phyloP scores from a whole-genome alignment of 2,113 vertebrate genomes.

The Eptesicus fuscus region DNA sequence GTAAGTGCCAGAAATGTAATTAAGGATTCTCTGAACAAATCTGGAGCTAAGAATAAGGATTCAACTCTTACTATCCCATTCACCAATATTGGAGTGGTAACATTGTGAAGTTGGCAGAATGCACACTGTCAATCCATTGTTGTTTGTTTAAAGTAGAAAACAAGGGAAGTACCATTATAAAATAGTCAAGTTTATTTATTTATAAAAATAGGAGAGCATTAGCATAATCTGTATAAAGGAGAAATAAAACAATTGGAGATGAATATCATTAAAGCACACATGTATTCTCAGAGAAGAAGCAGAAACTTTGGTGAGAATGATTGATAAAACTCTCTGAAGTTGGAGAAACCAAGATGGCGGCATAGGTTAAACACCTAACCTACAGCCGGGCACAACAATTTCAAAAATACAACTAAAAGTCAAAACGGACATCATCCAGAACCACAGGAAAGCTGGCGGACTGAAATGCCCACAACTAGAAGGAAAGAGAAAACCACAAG shows the following conservation, averaged over 20 bases:
- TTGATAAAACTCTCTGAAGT: not conserved
- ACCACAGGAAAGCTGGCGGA: no score
- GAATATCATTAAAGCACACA: not conserved
- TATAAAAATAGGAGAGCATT: not conserved
- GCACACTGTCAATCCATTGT: not conserved
- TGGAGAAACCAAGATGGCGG: no score
- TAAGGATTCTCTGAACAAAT: not conserved
- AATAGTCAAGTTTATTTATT: not conserved
- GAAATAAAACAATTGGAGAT: not conserved
- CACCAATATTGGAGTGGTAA: not conserved
- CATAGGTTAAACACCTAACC: no score
- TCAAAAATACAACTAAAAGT: no score
- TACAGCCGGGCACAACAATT: no score
- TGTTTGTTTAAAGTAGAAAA: slow-evolving; percentile 35
- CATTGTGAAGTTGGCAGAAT: not conserved
- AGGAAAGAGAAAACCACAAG: no score
- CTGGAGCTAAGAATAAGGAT: slow-evolving; percentile 15
- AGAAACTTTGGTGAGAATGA: not conserved
- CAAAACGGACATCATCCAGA: no score
- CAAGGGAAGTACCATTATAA: not conserved
- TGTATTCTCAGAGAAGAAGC: not conserved
- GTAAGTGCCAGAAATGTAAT: slow-evolving; percentile 4
- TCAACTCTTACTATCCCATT: not conserved
- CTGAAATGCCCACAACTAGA: no score
- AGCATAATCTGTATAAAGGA: not conserved